Percentiles rank a stretch among this genome's conserved stretches.
Conservation (phyloP, 2,888 invertebrate species). For the Archaeoteleia sp. region DNA sequence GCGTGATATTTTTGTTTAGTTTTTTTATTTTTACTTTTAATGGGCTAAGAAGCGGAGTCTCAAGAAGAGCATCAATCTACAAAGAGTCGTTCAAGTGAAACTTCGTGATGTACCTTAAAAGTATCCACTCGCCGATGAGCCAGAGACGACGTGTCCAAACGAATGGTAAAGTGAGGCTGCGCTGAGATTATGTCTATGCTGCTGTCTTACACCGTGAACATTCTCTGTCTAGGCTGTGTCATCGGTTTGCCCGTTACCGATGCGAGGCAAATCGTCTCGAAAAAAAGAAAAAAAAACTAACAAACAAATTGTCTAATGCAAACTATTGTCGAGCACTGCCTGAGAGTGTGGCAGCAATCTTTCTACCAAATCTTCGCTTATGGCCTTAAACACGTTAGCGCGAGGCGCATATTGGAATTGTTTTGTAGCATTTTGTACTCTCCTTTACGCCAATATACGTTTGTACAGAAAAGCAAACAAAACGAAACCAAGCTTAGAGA, state of each 20-base stretch:
- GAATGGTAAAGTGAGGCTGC: constrained; percentile 60
- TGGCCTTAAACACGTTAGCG: constrained; percentile 62
- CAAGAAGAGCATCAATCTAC: constrained; percentile 15
- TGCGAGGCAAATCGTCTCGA: constrained; percentile 22
- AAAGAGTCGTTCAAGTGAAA: constrained; percentile 28
- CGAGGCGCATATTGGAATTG: constrained; percentile 63
- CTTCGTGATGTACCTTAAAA: constrained; percentile 29
- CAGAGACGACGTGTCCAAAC: constrained; percentile 14
- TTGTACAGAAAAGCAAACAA: constrained; percentile 56
- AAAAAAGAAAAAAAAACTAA: constrained; percentile 14
- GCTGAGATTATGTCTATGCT: constrained; percentile 64
- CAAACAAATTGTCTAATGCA: constrained; percentile 9
- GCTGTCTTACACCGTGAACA: constrained; percentile 69
- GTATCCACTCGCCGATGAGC: constrained; percentile 34
- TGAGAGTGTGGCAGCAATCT: constrained; percentile 28
- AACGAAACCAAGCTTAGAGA: constrained; percentile 21
- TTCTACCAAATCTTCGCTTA: constrained; percentile 64
- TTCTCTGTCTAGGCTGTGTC: constrained; percentile 71
- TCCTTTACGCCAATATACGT: constrained; percentile 58
- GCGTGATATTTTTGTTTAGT: too few relatives aligned
- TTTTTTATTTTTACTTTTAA: too few relatives aligned
- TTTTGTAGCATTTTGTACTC: constrained; percentile 66
- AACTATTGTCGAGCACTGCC: constrained; percentile 21
- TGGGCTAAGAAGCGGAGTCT: too few relatives aligned
- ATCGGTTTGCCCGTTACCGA: constrained; percentile 59